These are phyloP conservation scores for Spilosoma lubricipeda DNA, from an alignment of 2,888 invertebrate genomes.

Conservation along the genomic window DNA sequence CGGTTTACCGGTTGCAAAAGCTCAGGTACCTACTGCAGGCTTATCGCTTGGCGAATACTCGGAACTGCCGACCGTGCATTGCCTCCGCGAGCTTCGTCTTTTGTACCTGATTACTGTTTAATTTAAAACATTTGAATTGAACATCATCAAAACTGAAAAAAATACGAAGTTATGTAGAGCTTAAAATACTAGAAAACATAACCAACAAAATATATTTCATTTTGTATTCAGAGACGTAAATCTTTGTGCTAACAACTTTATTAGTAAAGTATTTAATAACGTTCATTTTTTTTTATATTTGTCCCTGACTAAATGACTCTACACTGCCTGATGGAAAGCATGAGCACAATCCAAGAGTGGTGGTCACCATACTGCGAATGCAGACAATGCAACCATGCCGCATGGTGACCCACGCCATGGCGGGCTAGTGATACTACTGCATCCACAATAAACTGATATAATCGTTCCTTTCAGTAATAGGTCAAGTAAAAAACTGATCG, in stretches of 20 bases:
- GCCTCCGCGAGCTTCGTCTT: constrained; percentile 9
- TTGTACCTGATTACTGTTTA: constrained; percentile 4
- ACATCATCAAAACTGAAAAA: not conserved
- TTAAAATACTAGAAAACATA: too few relatives aligned
- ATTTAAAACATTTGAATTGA: constrained; percentile 1
- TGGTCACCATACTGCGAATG: too few relatives aligned
- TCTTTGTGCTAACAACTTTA: not conserved
- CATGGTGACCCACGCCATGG: too few relatives aligned
- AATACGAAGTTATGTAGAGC: not conserved
- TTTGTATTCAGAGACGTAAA: not conserved
- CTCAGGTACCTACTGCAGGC: constrained; percentile 62
- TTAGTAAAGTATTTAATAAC: not conserved
- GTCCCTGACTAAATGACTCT: too few relatives aligned
- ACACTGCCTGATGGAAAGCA: too few relatives aligned
- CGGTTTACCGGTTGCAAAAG: constrained; percentile 64
- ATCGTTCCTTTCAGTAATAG: too few relatives aligned
- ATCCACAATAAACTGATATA: not conserved
- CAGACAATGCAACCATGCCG: too few relatives aligned
- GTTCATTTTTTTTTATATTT: too few relatives aligned
- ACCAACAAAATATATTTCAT: not conserved
- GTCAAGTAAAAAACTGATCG: not conserved
- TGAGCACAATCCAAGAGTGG: too few relatives aligned
- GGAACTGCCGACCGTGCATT: constrained; percentile 38
- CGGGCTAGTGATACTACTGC: too few relatives aligned
- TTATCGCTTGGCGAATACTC: constrained; percentile 69